Percentiles rank a stretch among this genome's conserved stretches.
These are phyloP conservation scores for Entelurus aequoreus DNA, from an alignment of 2,113 vertebrate genomes.

Conservation along the genomic window DNA sequence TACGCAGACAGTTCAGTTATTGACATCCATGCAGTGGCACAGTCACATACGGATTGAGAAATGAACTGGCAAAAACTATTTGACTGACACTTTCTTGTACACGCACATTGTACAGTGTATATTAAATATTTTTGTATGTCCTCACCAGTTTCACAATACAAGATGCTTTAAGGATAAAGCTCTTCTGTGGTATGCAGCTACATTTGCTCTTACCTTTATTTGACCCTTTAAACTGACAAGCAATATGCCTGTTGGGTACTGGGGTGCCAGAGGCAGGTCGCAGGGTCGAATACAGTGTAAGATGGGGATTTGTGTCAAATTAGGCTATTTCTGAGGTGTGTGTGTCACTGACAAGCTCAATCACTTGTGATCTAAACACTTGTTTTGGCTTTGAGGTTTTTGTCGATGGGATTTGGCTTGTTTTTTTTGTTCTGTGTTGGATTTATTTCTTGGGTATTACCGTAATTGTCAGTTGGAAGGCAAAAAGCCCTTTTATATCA, in stretches of 20 bases:
- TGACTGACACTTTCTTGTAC: constrained; percentile 23
- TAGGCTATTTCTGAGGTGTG: constrained; percentile 44
- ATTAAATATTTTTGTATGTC: constrained; percentile 35
- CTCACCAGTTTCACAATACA: constrained; percentile 46
- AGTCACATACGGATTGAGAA: constrained; percentile 28
- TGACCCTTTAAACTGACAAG: constrained; percentile 68
- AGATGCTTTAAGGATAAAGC: constrained; percentile 51
- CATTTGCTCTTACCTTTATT: constrained; percentile 54
- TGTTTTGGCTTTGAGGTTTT: constrained; percentile 3
- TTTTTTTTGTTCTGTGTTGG: neutral
- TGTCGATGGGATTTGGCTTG: constrained; percentile 3
- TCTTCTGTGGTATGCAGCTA: constrained; percentile 51
- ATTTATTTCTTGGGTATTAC: neutral
- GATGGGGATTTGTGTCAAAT: constrained; percentile 69
- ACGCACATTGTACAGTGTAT: constrained; percentile 6
- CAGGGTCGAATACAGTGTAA: constrained; percentile 63
- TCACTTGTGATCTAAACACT: constrained; percentile 3
- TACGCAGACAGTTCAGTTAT: constrained; percentile 41
- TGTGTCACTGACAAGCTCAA: constrained; percentile 17
- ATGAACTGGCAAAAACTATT: constrained; percentile 12
- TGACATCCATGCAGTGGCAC: constrained; percentile 15
- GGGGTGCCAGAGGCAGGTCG: constrained; percentile 50
- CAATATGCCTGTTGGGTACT: constrained; percentile 58
- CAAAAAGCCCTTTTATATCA: neutral
- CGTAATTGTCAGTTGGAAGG: neutral